Evolutionary conservation across 37 sponge, comb jelly and placozoan genomes (phyloP), one percentile per base, ranked within the genome.

Genomic region (Dysidea cf. avara): DNA sequence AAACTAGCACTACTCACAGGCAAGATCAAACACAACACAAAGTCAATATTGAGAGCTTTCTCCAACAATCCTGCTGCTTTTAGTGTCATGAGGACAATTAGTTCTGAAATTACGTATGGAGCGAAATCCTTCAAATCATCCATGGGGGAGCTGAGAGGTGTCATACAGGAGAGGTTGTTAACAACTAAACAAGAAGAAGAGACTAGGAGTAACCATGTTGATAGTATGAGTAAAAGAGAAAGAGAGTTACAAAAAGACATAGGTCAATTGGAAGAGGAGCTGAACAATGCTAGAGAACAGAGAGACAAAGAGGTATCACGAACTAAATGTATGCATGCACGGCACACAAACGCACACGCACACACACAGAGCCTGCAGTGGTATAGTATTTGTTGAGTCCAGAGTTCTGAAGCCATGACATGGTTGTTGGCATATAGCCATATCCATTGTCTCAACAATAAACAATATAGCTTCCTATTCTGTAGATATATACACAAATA

Each of bases 101-200:
- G 51, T 29, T 2, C 6, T 17, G 78, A 76, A 4, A 80, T 66
- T 14, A 25, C 68, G 13, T 39, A 37, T 38, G 34, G 29, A 12
- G 18, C 56, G 5, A 18, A n/a, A 6, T 21, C 20, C 6, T 43
- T 73, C 38, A 32, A 74, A 32, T 61, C 71, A 20, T 20, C 39
- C 3, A 31, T 72, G 32, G 26, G 50, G 51, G 75, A 68, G 52
- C 74, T 87, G 56, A 53, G 75, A 2, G 37, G 38, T 17, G 56
- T 90, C n/a, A 40, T 76, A 53, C 66, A 83, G 64, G 87, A 92
- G 80, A 77, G 54, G 43, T 76, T 96, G 21, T 84, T 88, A 12
- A 96, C 94, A 7, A 87, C 94, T 3, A 49, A 78, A 21, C 56
- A 72, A 64, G 97, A 96, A 62, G 94, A 90, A 63, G 81, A 75